Evolutionary conservation across 2,113 vertebrate species (phyloP), one percentile per base, ranked within the genome.

Genomic region (Peucedramus taeniatus): DNA sequence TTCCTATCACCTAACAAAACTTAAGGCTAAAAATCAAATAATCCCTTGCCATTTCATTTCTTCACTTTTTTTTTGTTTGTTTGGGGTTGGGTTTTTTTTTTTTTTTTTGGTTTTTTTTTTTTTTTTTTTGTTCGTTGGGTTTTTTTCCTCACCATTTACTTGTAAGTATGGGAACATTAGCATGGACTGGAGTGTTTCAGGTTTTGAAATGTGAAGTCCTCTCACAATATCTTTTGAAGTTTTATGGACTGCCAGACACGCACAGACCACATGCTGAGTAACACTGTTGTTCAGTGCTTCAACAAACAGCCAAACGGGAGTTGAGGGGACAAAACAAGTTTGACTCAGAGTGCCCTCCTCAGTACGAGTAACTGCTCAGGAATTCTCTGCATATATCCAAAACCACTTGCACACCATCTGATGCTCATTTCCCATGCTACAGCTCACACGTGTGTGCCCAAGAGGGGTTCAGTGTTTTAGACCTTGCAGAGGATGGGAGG

Each of bases 231-330:
- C 94, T 93, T 96, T 90, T 87, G 71, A 94, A 81, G 94, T 92
- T 93, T 95, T 90, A 77, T 74, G 88, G 92, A 74, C 76, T 71
- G 87, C 76, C 74, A 88, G 90, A 74, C 79, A 83, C 37, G 35
- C 79, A 79, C 30, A 81, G 86, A 74, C 79, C 83, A n/a, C 90
- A 89, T 26, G 93, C 80, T 90, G 94, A 87, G 86, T 35, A 90
- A 66, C 76, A 49, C 86, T 70, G 90, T 80, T 87, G 86, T n/a
- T 92, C 83, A 70, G 71, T 17, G 71, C 82, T 95, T 64, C 83
- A 93, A 28, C 79, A 90, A 90, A 64, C 83, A 94, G 83, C 61
- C 77, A 44, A 49, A 91, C 9, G 0, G 83, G 77, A 97, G 89
- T 31, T 15, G 47, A 70, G 42, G 59, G 92, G 68, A 96, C 85